Conservation (phyloP, 2,113 vertebrate species). For the Monopterus albus region DNA sequence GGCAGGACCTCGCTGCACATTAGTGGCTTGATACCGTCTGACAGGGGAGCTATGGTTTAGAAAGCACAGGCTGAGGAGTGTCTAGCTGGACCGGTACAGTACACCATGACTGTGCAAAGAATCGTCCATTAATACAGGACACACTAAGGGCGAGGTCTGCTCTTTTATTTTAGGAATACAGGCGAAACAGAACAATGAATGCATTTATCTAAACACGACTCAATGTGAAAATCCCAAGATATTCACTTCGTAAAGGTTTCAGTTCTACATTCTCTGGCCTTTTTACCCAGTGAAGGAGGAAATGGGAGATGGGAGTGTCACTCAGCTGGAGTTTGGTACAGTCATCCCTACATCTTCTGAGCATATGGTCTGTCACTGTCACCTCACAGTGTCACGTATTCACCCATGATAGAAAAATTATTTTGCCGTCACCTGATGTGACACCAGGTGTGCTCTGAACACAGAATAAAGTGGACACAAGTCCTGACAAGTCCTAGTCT, state of each 20-base stretch:
- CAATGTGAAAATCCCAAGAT: neutral
- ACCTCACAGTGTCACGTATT: no score
- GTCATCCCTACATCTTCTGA: neutral
- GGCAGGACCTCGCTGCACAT: neutral
- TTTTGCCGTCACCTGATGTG: neutral
- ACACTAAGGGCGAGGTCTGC: neutral
- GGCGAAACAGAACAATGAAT: neutral
- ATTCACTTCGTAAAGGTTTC: neutral
- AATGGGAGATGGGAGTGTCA: neutral
- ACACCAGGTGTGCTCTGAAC: neutral
- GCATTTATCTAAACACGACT: constrained; percentile 15
- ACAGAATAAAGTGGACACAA: neutral
- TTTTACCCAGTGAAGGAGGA: neutral
- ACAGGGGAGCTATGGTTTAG: neutral
- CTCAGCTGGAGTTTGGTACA: neutral
- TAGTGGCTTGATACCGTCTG: neutral
- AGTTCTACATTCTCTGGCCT: neutral
- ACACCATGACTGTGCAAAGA: neutral
- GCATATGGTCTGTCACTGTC: neutral
- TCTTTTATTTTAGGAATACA: neutral
- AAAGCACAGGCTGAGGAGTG: neutral
- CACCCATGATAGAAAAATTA: neutral
- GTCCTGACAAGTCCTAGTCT: neutral
- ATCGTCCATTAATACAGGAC: neutral
- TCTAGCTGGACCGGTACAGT: neutral